A percentile compares a stretch with the other conserved stretches of the same genome.
Conservation (phyloP, 2,797 vertebrate genomes). For the Petrocephalus sullivani region DNA sequence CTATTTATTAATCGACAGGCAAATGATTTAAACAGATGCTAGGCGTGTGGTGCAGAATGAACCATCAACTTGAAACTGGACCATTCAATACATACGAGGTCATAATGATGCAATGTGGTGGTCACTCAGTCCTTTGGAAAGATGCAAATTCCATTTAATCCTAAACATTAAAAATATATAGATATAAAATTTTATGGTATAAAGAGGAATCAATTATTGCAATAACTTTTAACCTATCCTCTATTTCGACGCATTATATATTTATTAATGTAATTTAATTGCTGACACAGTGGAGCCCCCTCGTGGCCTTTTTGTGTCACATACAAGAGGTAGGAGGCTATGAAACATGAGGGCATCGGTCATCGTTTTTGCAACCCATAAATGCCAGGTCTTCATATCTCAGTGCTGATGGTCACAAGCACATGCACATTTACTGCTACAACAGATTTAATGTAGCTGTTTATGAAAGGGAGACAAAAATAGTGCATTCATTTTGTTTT, state of each 20-base stretch:
- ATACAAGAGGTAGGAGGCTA: neutral
- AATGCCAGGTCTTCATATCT: neutral
- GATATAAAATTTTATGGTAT: neutral
- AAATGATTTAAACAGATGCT: neutral
- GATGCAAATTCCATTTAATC: neutral
- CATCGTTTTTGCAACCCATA: neutral
- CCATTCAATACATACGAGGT: neutral
- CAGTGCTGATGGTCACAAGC: neutral
- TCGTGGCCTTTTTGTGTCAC: slow-evolving; percentile 46
- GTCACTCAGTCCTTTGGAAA: neutral
- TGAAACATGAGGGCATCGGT: neutral
- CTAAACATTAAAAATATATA: neutral
- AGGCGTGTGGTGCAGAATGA: neutral
- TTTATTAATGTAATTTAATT: slow-evolving; percentile 29
- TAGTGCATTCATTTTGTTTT: neutral
- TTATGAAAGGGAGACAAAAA: neutral
- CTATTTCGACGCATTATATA: neutral
- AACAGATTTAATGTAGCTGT: neutral
- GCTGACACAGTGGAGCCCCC: slow-evolving; percentile 63
- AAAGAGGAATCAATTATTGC: neutral
- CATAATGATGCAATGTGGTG: neutral
- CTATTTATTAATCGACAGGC: neutral
- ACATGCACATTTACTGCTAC: neutral
- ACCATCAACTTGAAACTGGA: neutral
- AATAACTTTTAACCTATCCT: neutral